Evolutionary conservation across 2,888 invertebrate genomes (phyloP), one percentile per base, ranked within the genome.

Genomic region (Trypoxylon attenuatum): DNA sequence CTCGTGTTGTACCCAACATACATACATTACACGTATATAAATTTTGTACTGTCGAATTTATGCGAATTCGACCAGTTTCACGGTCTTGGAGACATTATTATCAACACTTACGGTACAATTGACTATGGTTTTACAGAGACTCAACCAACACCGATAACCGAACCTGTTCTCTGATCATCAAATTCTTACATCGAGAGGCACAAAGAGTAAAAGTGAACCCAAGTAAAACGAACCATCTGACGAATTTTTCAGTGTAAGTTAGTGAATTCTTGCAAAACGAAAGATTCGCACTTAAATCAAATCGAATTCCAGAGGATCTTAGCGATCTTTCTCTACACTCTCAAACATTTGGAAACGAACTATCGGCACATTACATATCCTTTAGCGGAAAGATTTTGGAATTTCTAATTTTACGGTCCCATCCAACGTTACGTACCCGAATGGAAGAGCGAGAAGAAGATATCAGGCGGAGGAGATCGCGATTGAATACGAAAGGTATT

Each of bases 161-260:
- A 16, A 22, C 33, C 38, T 59, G 41, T 59, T 59, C 47, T 58
- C 45, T 25, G 39, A 61, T 54, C 39, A 38, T 19, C 38, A 33
- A 53, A 49, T 54, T 65, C 55, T 61, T 41, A 46, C 42, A 51
- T 62, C 47, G 47, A 46, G 33, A 61, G 51, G 39, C 49, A 29
- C 46, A 51, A 13, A 10, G 8, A 19, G 10, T 21, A 23, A 38
- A 38, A 6, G 25, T 23, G 6, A 10, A 38, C n/a, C 8, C 33
- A 33, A 33, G 33, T 33, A 33, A 13, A 8, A 33, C n/a, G 13
- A 10, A 4, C 25, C 25, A 25, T 5, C 8, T 25, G 25, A n/a
- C n/a, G n/a, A n/a, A n/a, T n/a, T n/a, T n/a, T n/a, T n/a, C n/a
- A n/a, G n/a, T n/a, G n/a, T n/a, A n/a, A n/a, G n/a, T n/a, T n/a